Evolutionary conservation across 2,888 invertebrate species (phyloP).

Genomic region (Cyclophora albipunctata): DNA sequence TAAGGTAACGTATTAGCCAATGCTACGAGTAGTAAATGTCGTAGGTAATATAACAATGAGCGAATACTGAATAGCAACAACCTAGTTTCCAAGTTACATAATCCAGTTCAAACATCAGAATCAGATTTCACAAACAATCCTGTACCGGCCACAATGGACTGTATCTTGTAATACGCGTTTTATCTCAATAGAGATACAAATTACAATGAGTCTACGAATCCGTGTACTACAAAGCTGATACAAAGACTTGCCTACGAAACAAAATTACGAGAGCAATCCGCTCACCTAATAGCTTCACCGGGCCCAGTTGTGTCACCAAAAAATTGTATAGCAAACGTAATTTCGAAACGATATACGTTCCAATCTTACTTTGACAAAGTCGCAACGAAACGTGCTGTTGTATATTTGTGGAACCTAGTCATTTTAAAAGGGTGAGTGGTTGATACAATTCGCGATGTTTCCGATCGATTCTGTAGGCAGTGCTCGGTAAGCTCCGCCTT

Average conservation of each 20-base stretch:
- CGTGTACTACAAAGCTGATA: slow-evolving; percentile 34
- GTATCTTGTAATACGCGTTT: slow-evolving; percentile 26
- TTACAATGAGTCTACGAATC: slow-evolving; percentile 53
- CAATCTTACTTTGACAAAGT: slow-evolving; percentile 37
- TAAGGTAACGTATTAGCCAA: too few relatives aligned
- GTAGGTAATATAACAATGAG: too few relatives aligned
- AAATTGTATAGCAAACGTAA: slow-evolving; percentile 52
- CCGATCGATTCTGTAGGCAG: slow-evolving; percentile 70
- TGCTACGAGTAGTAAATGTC: too few relatives aligned
- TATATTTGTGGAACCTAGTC: slow-evolving; percentile 37
- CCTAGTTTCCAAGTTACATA: slow-evolving; percentile 10
- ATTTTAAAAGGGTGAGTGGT: slow-evolving; percentile 23
- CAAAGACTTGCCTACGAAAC: slow-evolving; percentile 70
- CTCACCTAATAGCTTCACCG: slow-evolving; percentile 61
- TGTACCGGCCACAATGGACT: slow-evolving; percentile 33
- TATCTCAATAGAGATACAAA: slow-evolving; percentile 47
- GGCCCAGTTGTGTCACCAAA: slow-evolving; percentile 60
- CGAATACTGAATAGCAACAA: slow-evolving; percentile 3
- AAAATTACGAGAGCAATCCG: slow-evolving; percentile 68
- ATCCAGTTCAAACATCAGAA: slow-evolving; percentile 12
- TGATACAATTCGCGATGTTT: slow-evolving; percentile 54
- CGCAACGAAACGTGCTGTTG: slow-evolving; percentile 14
- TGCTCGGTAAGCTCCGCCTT: slow-evolving; percentile 63
- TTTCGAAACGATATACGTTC: slow-evolving; percentile 34
- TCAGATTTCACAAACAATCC: slow-evolving; percentile 39